Conservation (phyloP, 2,888 invertebrate species). For the Amphipoea lucens region DNA sequence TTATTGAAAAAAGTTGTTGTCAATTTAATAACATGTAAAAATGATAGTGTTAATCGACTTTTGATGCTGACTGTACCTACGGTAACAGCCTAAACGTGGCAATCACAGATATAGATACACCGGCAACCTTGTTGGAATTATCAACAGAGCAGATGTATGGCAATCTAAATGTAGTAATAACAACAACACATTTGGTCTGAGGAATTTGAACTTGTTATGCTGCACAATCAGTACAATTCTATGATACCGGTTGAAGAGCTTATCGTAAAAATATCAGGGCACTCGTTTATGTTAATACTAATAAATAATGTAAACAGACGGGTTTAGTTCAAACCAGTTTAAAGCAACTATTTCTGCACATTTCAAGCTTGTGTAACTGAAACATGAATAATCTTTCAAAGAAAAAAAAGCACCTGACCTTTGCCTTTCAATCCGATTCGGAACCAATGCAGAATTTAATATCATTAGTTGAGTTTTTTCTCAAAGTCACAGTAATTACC, state of each 20-base stretch:
- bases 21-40: too few species aligned
- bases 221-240: constrained; percentile 18
- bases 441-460: constrained; percentile 73
- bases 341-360: constrained; percentile 9
- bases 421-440: constrained; percentile 67
- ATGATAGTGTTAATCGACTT: too few species aligned
- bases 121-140: constrained; percentile 47
- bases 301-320: constrained; percentile 2
- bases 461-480: constrained; percentile 74
- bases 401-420: constrained; percentile 48
- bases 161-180: constrained; percentile 43
- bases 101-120: too few species aligned
- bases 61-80: background rate
- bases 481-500: constrained; percentile 53
- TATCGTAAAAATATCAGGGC: constrained; percentile 8
- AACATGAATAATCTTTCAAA: constrained; percentile 26
- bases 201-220: constrained; percentile 47
- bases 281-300: constrained; percentile 28
- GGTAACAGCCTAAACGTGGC: constrained; percentile 14
- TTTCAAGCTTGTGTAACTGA: constrained; percentile 4
- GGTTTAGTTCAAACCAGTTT: constrained; percentile 28
- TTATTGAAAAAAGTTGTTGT: too few species aligned
- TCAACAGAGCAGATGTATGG: constrained; percentile 44
- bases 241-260: constrained; percentile 17
- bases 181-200: constrained; percentile 43